These are phyloP conservation scores for Hippopotamyrus pictus DNA, from an alignment of 2,797 vertebrate species.

Conservation along the genomic window DNA sequence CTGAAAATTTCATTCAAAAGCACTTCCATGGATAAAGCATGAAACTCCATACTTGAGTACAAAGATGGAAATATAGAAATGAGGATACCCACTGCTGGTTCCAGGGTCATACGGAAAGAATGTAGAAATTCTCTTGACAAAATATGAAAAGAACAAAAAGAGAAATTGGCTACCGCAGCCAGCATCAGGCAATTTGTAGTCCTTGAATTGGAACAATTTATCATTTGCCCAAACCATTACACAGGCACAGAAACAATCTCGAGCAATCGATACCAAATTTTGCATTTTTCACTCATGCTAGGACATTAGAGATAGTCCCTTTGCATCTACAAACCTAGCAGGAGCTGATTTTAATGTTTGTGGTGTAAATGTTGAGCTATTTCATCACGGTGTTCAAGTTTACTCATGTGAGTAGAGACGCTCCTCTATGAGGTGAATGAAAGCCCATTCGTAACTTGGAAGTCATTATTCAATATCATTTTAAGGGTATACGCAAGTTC, in stretches of 20 bases:
- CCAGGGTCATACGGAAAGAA: not conserved
- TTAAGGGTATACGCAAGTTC: too few species aligned
- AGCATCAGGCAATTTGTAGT: not conserved
- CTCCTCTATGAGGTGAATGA: too few species aligned
- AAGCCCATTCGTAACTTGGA: too few species aligned
- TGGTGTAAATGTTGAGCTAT: not conserved
- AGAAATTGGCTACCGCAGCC: not conserved
- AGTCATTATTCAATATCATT: too few species aligned
- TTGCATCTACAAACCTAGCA: not conserved
- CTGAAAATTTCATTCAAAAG: not conserved
- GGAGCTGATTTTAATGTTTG: not conserved
- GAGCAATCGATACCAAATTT: not conserved
- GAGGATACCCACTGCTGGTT: not conserved
- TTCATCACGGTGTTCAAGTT: not conserved
- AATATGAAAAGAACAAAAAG: not conserved
- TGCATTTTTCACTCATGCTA: not conserved
- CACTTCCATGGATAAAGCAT: not conserved
- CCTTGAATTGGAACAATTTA: not conserved
- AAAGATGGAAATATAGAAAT: not conserved
- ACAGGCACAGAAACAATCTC: not conserved
- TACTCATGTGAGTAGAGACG: not conserved
- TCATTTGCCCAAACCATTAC: slow-evolving; percentile 2
- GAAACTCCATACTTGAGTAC: not conserved
- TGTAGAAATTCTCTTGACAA: not conserved
- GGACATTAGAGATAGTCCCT: not conserved